Evolutionary conservation across 2,113 vertebrate genomes (phyloP).

Genomic region (Perccottus glenii): DNA sequence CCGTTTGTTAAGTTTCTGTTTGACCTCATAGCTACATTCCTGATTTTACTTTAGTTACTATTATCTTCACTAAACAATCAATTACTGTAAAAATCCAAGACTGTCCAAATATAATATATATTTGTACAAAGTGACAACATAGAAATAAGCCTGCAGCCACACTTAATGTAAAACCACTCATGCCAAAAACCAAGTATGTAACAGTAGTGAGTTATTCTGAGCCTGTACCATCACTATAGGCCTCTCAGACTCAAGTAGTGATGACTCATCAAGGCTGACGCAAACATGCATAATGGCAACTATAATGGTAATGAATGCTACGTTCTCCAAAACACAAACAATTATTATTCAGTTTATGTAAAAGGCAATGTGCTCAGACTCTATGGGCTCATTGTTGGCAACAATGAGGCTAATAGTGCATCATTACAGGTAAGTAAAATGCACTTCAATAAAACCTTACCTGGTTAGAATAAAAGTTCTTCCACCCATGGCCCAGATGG

Average conservation of each 20-base stretch:
- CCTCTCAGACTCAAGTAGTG: neutral
- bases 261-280: neutral
- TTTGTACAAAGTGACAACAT: neutral
- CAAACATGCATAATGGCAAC: neutral
- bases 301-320: neutral
- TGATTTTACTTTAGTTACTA: too few species aligned
- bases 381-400: too few species aligned
- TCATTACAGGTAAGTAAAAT: slow-evolving; percentile 3
- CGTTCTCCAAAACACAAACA: neutral
- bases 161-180: neutral
- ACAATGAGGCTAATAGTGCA: neutral
- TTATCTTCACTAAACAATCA: too few species aligned
- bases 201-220: neutral
- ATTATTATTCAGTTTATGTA: neutral
- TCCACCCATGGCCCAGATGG: slow-evolving; percentile 24
- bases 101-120: too few species aligned
- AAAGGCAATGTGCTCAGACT: neutral
- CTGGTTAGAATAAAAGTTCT: slow-evolving; percentile 1
- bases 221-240: too few species aligned
- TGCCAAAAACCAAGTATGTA: too few species aligned
- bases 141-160: neutral
- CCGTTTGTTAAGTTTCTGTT: too few species aligned
- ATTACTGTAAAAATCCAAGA: too few species aligned
- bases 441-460: neutral
- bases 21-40: too few species aligned